Evolutionary conservation across 2,113 vertebrate species (phyloP).

Genomic region (Podocnemis expansa): DNA sequence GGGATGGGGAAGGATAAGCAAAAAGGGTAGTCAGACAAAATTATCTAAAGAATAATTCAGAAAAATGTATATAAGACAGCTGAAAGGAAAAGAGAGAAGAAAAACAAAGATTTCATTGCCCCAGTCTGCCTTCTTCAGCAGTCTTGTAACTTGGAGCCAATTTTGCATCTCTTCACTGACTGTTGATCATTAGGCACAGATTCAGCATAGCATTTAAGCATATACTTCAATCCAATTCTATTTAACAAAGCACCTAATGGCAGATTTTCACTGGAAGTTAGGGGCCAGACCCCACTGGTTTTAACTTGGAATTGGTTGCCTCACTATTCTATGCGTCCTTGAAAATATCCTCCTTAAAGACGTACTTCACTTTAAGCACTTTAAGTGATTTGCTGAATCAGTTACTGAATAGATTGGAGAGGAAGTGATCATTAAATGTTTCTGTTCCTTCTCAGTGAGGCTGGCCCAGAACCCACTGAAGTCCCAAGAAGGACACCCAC

Average conservation of each 20-base stretch:
- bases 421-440: neutral
- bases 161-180: neutral
- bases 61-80: neutral
- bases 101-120: neutral
- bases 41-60: neutral
- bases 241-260: neutral
- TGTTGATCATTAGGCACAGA: neutral
- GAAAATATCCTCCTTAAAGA: neutral
- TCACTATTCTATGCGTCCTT: neutral
- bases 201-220: neutral
- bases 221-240: neutral
- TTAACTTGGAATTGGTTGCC: accelerated
- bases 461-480: neutral
- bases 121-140: neutral
- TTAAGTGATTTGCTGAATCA: neutral
- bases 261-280: neutral
- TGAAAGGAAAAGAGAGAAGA: neutral
- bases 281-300: neutral
- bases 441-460: neutral
- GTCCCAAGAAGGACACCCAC: too few relatives aligned
- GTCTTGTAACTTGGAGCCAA: neutral
- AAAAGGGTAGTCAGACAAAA: neutral
- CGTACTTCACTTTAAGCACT: neutral
- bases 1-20: neutral
- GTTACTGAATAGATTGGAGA: neutral